Base-by-base conservation (phyloP, 2,113 vertebrate genomes). In the Anguilla rostrata region DNA sequence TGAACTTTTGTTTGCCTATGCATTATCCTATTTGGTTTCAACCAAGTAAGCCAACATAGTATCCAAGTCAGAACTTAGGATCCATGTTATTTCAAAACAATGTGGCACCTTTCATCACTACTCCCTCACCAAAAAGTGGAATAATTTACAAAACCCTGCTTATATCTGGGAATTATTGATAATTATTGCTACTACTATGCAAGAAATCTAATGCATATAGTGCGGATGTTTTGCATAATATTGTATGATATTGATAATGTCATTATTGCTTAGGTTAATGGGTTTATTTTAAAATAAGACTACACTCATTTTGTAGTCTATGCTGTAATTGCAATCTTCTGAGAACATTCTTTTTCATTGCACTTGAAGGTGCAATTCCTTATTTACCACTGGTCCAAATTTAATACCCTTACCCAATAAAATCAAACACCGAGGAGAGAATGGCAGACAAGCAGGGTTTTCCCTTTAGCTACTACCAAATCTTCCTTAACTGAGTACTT, bases 21-120 rank as follows among this genome's bases (percentile, higher is more conserved):
- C 60, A 85, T 41, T 85, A 29, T 81, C 82, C 78, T 85, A 34
- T 86, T 88, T 87, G 56, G 83, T 83, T 81, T 29, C 49, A 80
- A 60, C 53, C 49, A 39, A 84, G 12, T 75, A 40, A 60, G 81
- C 78, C 84, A 85, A 85, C 46, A 20, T 26, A n/a, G 29, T 86
- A 53, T 56, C 8, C 1, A 29, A 41, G 34, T 22, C 82, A 82
- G 56, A 20, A 57, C 29, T 43, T 40, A 43, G 71, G 18, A 7
- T 29, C n/a, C 46, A 60, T 26, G 40, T 71, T 56, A 39, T 46
- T 80, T 81, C 39, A 29, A n/a, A 57, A 40, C 78, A 84, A 41
- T 71, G 29, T 49, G n/a, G 43, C n/a, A 41, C 7, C 39, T 41
- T 57, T 14, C 9, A 41, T 20, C 66, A n/a, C 3, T 1, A 15